Evolutionary conservation across 1,140 invertebrate species (phyloP), one percentile per base, ranked within the genome.

Genomic region (Aphidius gifuensis): DNA sequence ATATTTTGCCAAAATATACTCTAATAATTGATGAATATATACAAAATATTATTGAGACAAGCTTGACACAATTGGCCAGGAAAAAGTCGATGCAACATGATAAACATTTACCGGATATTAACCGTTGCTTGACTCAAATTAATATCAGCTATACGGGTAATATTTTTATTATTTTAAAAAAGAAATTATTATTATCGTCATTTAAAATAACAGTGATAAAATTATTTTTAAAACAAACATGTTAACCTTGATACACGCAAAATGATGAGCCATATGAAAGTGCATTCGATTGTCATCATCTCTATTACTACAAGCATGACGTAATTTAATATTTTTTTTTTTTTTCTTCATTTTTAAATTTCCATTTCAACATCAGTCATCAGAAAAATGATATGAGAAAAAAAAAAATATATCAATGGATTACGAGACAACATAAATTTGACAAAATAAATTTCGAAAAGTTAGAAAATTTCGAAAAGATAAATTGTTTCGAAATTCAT

Each of bases 221-320:
- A 3, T 3, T 23, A 23, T n/a, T 6, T 7, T 54, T 47, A 53
- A 60, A 42, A 61, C 47, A 46, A 9, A 56, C 47, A 46, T 42
- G 45, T 51, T 32, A 55, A 51, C 61, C 61, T 62, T 58, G 61
- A 62, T 55, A 32, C 6, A 42, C 4, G 23, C 4, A 56, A 42
- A 55, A 23, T 11, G 32, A 62, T 47, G 48, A 62, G n/a, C 23
- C 40, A 39, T 32, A 8, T 51, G 48, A n/a, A 49, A 57, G 54
- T 39, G 47, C 47, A 56, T 56, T 53, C 46, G 55, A 58, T 62
- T 62, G 61, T 62, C 48, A 57, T 59, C 58, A 60, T 62, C 42
- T 58, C 47, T 51, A 62, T 62, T 58, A 62, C 51, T 48, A 46
- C 44, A 47, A 23, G n/a, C 39, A 57, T 62, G 61, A 62, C 42